A percentile compares a stretch with the other conserved stretches of the same genome.
Conservation (phyloP, 2,888 invertebrate genomes). For the Cerastoderma edule region DNA sequence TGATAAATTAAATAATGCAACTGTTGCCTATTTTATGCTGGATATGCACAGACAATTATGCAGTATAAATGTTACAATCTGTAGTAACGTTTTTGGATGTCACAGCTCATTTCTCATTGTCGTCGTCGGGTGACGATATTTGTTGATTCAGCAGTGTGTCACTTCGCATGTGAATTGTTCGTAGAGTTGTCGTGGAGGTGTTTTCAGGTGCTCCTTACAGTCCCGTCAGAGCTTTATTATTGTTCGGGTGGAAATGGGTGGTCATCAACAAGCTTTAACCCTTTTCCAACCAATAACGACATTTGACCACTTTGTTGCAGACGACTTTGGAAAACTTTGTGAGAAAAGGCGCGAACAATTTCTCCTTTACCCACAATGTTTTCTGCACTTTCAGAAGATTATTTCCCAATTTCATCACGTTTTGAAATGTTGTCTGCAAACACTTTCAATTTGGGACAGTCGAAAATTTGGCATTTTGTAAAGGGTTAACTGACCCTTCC, state of each 20-base stretch:
- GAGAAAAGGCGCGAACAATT: not conserved
- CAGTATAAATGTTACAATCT: too few species aligned
- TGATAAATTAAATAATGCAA: too few species aligned
- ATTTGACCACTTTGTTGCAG: not conserved
- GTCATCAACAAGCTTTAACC: not conserved
- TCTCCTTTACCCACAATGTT: too few species aligned
- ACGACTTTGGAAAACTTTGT: not conserved
- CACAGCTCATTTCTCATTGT: conserved; percentile 8
- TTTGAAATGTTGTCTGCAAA: too few species aligned
- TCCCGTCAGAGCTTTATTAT: conserved; percentile 3
- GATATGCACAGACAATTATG: too few species aligned
- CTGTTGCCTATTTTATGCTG: too few species aligned
- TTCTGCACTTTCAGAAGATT: too few species aligned
- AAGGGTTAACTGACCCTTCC: too few species aligned
- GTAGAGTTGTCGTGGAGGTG: not conserved
- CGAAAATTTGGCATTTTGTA: too few species aligned
- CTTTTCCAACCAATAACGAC: not conserved
- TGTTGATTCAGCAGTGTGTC: conserved; percentile 22
- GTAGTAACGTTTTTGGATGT: too few species aligned
- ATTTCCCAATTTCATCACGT: too few species aligned
- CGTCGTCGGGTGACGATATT: conserved; percentile 8
- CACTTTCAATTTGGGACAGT: too few species aligned
- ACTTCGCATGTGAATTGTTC: conserved; percentile 19
- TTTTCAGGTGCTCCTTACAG: conserved; percentile 1
- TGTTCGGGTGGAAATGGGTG: conserved; percentile 17